A percentile compares a stretch with the other conserved stretches of the same genome.
phyloP scores from a whole-genome alignment of 2,888 invertebrate species.

The Orchestes rusci region DNA sequence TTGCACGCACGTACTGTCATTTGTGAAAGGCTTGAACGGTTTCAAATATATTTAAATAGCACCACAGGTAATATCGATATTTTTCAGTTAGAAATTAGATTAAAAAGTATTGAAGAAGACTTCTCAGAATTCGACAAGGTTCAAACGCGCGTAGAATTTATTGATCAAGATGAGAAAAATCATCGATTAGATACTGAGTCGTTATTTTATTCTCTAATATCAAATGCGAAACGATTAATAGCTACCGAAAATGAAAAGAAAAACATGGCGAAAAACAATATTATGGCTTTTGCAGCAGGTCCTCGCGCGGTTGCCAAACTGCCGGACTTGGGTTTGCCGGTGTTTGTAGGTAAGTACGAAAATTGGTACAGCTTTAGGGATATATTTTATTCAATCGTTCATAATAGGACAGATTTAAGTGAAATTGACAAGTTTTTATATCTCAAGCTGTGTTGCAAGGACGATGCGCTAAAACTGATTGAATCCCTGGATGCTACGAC shows the following conservation, averaged over 20 bases:
- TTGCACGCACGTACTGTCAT: slow-evolving; percentile 5
- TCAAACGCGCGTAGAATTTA: slow-evolving; percentile 4
- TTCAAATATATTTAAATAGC: neutral
- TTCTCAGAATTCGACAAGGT: slow-evolving; percentile 2
- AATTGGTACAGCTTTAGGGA: slow-evolving; percentile 1
- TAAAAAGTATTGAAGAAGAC: slow-evolving; percentile 5
- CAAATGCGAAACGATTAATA: slow-evolving; percentile 2
- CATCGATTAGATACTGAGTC: slow-evolving; percentile 4
- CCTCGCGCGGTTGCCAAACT: no score
- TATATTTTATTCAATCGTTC: neutral
- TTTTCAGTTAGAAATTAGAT: slow-evolving; percentile 7
- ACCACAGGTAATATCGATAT: neutral
- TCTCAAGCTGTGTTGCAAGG: slow-evolving; percentile 10
- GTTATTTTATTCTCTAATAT: neutral
- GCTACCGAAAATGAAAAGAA: neutral
- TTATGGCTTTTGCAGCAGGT: neutral
- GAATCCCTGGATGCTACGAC: slow-evolving; percentile 1
- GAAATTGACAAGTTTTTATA: slow-evolving; percentile 7
- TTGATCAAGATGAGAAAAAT: neutral
- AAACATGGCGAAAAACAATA: neutral
- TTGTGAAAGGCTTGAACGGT: slow-evolving; percentile 1
- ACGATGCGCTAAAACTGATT: slow-evolving; percentile 8
- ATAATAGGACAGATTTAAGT: slow-evolving; percentile 3
- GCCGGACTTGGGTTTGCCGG: slow-evolving; percentile 8
- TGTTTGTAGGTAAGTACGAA: slow-evolving; percentile 6